Evolutionary conservation across 2,888 invertebrate species (phyloP), one percentile per base, ranked within the genome.

Genomic region (Axea sp.): DNA sequence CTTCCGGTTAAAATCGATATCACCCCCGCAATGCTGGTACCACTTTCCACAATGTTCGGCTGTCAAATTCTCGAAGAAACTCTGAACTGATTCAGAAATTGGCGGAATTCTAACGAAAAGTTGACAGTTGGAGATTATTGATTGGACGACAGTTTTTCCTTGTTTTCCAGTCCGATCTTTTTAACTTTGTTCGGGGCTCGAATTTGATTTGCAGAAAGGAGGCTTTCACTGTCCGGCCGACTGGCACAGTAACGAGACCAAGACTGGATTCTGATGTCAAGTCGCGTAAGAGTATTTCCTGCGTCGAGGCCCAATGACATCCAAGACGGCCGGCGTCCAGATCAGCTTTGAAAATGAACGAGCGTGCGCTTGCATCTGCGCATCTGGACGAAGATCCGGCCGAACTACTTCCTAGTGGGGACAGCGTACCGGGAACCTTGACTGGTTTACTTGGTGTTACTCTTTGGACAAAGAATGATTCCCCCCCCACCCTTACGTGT

Each of bases 291-390:
- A 22, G 51, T 35, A 51, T 28, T 22, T 45, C 51, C 43, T 28
- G 53, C 37, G 28, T 24, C 15, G 9, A 33, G 19, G 2, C 7
- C 28, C 28, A 22, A 62, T 15, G 45, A 24, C 62, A n/a, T 24
- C 45, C 19, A 14, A 26, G 22, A 41, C 49, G 49, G 30, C 59
- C 67, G 67, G 55, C 41, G 35, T 45, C 37, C 30, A 28, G 37
- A 62, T 31, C 39, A 9, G 14, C 55, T 53, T 55, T 47, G 37
- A 31, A 8, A 35, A 22, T n/a, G 22, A 39, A 11, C 49, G 43
- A 39, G 49, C 39, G 57, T 57, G 67, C 67, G 67, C 67, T 26
- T 14, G 59, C 41, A 59, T 35, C 59, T 67, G 67, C 67, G 67
- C 67, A 49, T 67, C 67, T 41, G 26, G 28, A 49, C 26, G 33